These are phyloP conservation scores for Grammomys dolichurus DNA, from an alignment of 2,113 vertebrate genomes.

Conservation along the genomic window DNA sequence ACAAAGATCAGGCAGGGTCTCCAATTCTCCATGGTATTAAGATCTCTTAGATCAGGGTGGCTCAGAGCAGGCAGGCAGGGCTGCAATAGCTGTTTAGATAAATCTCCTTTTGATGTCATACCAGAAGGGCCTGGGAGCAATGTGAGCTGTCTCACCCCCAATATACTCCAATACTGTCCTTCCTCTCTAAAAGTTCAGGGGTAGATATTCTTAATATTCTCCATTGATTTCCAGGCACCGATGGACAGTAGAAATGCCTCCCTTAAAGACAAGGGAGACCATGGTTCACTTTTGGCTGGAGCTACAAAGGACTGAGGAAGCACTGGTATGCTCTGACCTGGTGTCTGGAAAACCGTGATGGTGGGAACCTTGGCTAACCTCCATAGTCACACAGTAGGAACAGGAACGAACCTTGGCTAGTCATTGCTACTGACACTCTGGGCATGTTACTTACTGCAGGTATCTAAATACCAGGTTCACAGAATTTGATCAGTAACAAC, in stretches of 20 bases:
- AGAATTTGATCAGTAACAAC: not conserved
- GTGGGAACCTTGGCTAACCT: not conserved
- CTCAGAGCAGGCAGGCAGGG: not conserved
- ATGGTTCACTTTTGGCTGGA: too few species aligned
- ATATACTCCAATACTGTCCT: not conserved
- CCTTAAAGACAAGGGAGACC: not conserved
- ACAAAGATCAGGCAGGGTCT: not conserved
- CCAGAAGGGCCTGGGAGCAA: not conserved
- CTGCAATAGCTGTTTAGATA: fast-evolving
- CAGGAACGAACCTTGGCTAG: not conserved
- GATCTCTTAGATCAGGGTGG: too few species aligned
- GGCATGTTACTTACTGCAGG: not conserved
- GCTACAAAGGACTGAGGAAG: too few species aligned
- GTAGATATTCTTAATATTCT: not conserved
- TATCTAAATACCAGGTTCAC: not conserved
- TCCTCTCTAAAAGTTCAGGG: not conserved
- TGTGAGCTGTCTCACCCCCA: not conserved
- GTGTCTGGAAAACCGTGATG: not conserved
- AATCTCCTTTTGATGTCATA: not conserved
- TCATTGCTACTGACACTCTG: not conserved
- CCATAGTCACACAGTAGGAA: not conserved
- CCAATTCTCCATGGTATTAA: not conserved
- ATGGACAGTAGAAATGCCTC: too few species aligned
- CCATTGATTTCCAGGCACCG: not conserved
- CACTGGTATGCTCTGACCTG: not conserved